These are phyloP conservation scores for Probaryconus sp. DNA, from an alignment of 1,140 invertebrate genomes.

Conservation along the genomic window DNA sequence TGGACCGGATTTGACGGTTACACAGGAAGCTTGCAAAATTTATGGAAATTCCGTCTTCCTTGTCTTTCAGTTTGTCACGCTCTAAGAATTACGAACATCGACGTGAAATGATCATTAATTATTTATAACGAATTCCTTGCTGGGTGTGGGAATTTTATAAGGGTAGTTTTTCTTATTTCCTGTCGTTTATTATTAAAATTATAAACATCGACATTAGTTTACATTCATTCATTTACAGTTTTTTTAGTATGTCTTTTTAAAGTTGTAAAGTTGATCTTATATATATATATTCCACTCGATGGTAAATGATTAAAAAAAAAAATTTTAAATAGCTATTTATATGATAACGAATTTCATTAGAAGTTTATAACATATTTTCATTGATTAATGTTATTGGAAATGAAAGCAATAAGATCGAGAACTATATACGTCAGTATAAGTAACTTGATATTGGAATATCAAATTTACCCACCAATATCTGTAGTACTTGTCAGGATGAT, in stretches of 20 bases:
- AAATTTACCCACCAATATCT: slow-evolving; percentile 17
- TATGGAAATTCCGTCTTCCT: slow-evolving; percentile 15
- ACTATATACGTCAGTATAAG: not conserved
- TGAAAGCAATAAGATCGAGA: not conserved
- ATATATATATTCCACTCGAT: no score
- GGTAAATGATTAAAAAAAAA: no score
- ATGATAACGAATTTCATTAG: not conserved
- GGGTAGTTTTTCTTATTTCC: slow-evolving; percentile 1
- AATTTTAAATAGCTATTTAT: not conserved
- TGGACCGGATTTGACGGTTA: slow-evolving; percentile 11
- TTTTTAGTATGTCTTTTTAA: not conserved
- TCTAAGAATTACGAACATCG: slow-evolving; percentile 7
- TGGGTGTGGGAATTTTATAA: slow-evolving; percentile 13
- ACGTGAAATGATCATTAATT: slow-evolving; percentile 19
- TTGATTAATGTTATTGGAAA: slow-evolving; percentile 3
- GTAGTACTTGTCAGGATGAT: not conserved
- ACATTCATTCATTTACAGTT: not conserved
- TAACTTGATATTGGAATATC: slow-evolving; percentile 17
- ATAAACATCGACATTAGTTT: not conserved
- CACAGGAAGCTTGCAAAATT: slow-evolving; percentile 15
- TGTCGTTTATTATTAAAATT: not conserved
- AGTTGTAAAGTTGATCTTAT: no score
- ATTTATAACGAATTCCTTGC: slow-evolving; percentile 13
- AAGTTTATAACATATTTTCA: not conserved
- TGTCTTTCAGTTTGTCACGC: slow-evolving; percentile 12